Base-by-base conservation (phyloP, 1,140 invertebrate genomes). In the Drosophila eugracilis region DNA sequence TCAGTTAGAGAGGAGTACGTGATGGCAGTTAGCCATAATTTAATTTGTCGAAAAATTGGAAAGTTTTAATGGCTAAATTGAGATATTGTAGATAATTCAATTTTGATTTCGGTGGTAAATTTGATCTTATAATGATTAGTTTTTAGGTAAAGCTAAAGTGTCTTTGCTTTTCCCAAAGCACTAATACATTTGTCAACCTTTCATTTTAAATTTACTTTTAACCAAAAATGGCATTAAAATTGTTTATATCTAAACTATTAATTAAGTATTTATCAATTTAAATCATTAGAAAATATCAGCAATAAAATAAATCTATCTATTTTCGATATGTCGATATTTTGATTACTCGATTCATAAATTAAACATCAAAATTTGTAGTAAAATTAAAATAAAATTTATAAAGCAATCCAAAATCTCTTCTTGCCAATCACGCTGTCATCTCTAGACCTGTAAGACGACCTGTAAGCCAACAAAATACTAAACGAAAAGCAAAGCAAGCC, bases 1-100 rank as follows among this genome's bases (percentile, higher is more conserved):
- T 21, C 15, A 6, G 1, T 15, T 62, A 59, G 55, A 48, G 65
- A 63, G 63, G 36, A 41, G 34, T 6, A 15, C 39, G 62, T 73
- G 70, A 52, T 3, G 14, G 3, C 1, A 14, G 21, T 9, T 4
- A 44, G 9, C 22, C 14, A 24, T 24, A 21, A n/a, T 7, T 26
- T 6, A n/a, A 3, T 7, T 15, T 24, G n/a, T 1, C n/a, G 1
- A 14, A 14, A 7, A n/a, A 7, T 44, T 9, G 21, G 37, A 12
- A 12, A 37, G 36, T 7, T n/a, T 0, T 3, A 12, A 12, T 32
- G 28, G 1, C 9, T 3, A 30, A 30, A 2, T 10, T 10, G 12
- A 1, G 12, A 30, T 30, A 3, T 32, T 10, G 3, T 32, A 0
- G 1, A 10, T 12, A 32, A 32, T 32, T 32, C 3, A 32, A 32